Conservation (phyloP, 1,140 invertebrate genomes). For the Brachionus calyciflorus region DNA sequence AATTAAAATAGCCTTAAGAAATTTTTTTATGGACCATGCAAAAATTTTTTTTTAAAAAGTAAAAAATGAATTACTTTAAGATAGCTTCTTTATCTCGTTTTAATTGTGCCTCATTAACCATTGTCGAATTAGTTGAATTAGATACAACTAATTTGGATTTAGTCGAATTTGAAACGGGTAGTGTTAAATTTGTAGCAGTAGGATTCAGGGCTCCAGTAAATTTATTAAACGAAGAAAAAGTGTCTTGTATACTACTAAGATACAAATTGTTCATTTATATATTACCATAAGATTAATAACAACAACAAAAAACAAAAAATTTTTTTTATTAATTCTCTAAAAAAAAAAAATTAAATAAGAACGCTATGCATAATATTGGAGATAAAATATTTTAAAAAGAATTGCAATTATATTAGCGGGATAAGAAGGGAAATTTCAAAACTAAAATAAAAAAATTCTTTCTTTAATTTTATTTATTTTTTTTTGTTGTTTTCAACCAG, state of each 20-base stretch:
- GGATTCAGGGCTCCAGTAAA: background rate
- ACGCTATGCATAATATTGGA: no score
- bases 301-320: background rate
- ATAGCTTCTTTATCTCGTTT: conserved; percentile 47
- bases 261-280: conserved; percentile 37
- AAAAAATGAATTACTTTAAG: conserved; percentile 31
- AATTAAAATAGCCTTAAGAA: background rate
- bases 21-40: no score
- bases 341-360: no score
- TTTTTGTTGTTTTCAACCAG: conserved; percentile 6
- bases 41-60: background rate
- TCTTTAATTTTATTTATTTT: no score
- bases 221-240: background rate
- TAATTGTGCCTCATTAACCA: conserved; percentile 36
- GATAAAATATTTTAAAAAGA: conserved; percentile 25
- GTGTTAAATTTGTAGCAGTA: background rate
- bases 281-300: background rate
- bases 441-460: no score
- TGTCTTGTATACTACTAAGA: background rate
- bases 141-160: conserved; percentile 35
- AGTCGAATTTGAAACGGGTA: background rate
- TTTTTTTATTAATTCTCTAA: no score
- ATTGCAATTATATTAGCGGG: no score
- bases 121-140: conserved; percentile 42
- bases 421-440: background rate